These are phyloP conservation scores for Passer montanus DNA, from an alignment of 2,113 vertebrate genomes.

Conservation along the genomic window DNA sequence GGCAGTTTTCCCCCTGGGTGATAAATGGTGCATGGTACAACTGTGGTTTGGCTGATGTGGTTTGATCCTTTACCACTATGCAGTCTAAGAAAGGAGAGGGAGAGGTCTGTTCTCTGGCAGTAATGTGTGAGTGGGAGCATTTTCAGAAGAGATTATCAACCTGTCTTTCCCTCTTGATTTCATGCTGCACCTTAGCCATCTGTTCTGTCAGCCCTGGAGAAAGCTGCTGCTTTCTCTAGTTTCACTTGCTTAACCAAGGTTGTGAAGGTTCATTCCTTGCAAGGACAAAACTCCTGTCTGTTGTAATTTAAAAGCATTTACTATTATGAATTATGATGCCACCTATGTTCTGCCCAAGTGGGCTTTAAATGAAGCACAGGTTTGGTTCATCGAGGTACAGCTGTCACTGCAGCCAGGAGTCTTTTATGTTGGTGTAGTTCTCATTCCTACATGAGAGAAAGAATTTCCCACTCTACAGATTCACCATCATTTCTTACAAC, in stretches of 20 bases:
- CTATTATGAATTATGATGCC: fast-evolving
- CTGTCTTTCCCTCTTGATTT: not conserved
- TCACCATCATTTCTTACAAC: not conserved
- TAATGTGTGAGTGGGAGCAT: not conserved
- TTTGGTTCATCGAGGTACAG: not conserved
- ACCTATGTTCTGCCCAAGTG: not conserved
- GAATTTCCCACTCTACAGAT: not conserved
- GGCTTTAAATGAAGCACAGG: not conserved
- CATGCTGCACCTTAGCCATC: not conserved
- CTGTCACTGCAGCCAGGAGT: not conserved
- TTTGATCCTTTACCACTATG: not conserved
- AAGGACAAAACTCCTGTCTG: not conserved
- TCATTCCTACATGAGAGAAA: not conserved
- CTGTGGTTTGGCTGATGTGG: not conserved
- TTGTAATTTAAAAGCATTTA: not conserved
- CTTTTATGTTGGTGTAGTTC: not conserved
- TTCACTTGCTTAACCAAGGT: not conserved
- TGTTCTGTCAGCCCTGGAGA: not conserved
- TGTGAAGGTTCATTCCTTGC: not conserved
- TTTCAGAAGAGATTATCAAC: not conserved
- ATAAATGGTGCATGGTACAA: not conserved
- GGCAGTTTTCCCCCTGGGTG: not conserved
- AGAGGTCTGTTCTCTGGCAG: not conserved
- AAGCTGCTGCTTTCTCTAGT: not conserved
- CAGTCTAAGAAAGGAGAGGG: not conserved